Evolutionary conservation across 2,797 vertebrate genomes (phyloP).

Genomic region (Lutjanus argentimaculatus): DNA sequence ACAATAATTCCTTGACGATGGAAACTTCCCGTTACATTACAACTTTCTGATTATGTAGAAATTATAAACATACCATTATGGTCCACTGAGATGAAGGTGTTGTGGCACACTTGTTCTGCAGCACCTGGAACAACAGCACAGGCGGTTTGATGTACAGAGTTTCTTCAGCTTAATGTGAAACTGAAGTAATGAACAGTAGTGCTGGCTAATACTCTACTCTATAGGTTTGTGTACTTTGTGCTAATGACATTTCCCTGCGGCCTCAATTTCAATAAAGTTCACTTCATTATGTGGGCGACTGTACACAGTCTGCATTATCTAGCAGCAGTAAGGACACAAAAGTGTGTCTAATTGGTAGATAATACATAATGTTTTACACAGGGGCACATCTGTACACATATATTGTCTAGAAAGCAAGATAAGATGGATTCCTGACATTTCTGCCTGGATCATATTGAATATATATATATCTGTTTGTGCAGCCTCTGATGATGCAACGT

Average conservation of each 20-base stretch:
- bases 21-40: neutral
- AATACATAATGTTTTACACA: neutral
- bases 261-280: neutral
- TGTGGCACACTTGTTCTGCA: neutral
- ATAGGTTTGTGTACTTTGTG: neutral
- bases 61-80: neutral
- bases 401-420: neutral
- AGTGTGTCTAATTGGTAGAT: neutral
- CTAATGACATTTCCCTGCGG: conserved; percentile 12
- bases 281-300: conserved; percentile 1
- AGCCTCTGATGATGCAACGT: neutral
- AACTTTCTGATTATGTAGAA: neutral
- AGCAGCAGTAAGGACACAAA: neutral
- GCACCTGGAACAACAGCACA: conserved; percentile 19
- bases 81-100: neutral
- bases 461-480: neutral
- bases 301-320: neutral
- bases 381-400: neutral
- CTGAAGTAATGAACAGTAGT: neutral
- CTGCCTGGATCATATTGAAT: neutral
- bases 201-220: neutral
- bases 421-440: neutral
- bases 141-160: neutral
- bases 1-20: neutral
- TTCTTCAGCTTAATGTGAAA: conserved; percentile 7